A percentile compares a stretch with the other conserved stretches of the same genome.
Evolutionary conservation across 2,113 vertebrate species (phyloP).

Genomic region (Protobothrops mucrosquamatus): DNA sequence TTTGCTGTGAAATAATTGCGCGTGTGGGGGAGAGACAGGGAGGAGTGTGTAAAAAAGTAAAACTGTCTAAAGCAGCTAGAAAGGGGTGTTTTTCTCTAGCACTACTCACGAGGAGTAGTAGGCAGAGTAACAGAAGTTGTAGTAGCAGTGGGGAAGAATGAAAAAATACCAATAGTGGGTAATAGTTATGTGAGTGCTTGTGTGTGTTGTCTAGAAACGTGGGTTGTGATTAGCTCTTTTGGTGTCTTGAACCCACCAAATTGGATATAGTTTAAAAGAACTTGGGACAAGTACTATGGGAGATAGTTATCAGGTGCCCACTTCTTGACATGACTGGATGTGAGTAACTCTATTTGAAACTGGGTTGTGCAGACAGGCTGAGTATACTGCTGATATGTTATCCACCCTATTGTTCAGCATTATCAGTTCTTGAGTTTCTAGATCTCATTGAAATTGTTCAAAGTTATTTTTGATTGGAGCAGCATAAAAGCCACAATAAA

Average conservation of each 20-base stretch:
- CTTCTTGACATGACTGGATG: background rate
- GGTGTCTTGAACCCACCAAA: background rate
- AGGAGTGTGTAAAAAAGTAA: background rate
- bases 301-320: background rate
- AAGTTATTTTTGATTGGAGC: background rate
- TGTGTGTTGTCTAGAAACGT: background rate
- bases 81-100: background rate
- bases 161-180: background rate
- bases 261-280: background rate
- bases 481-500: background rate
- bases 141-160: background rate
- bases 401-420: background rate
- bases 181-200: background rate
- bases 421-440: background rate
- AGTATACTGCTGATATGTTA: background rate
- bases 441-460: background rate
- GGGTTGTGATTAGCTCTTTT: background rate
- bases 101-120: background rate
- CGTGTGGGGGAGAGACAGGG: background rate
- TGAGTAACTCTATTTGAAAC: background rate
- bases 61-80: background rate
- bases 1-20: background rate
- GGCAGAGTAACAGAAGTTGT: background rate
- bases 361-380: background rate
- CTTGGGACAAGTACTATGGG: background rate